A percentile compares a stretch with the other conserved stretches of the same genome.
phyloP scores from a whole-genome alignment of 2,113 vertebrate species.

The Indicator indicator region DNA sequence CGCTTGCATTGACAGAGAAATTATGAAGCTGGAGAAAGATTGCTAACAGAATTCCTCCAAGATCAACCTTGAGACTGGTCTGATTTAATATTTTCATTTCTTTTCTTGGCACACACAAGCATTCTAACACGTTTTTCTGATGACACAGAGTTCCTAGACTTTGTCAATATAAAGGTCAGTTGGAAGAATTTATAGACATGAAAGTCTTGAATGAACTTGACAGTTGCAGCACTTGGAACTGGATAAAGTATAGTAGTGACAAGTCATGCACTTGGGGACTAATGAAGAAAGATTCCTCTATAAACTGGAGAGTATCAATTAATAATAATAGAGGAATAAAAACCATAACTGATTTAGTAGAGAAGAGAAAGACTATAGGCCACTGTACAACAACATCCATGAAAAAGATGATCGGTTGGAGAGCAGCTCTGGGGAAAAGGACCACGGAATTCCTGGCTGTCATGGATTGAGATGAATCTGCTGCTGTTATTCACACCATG shows the following conservation, averaged over 20 bases:
- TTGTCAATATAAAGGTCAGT: neutral
- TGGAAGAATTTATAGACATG: neutral
- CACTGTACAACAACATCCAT: neutral
- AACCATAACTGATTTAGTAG: neutral
- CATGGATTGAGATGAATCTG: no score
- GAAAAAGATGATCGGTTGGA: neutral
- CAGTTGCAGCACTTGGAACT: neutral
- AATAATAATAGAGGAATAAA: neutral
- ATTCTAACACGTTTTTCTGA: neutral
- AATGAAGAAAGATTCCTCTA: neutral
- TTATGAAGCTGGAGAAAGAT: neutral
- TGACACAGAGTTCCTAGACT: no score
- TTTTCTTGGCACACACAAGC: neutral
- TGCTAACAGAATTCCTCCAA: neutral
- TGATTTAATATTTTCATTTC: neutral
- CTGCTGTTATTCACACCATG: no score
- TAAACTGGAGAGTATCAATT: neutral
- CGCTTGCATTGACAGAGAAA: neutral
- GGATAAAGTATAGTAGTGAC: neutral
- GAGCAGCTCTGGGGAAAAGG: no score
- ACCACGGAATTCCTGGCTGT: no score
- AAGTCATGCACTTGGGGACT: neutral
- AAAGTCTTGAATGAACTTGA: neutral
- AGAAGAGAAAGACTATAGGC: neutral
- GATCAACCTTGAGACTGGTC: neutral